phyloP scores from a whole-genome alignment of 2,888 invertebrate species.

The Oxytorus armatus region DNA sequence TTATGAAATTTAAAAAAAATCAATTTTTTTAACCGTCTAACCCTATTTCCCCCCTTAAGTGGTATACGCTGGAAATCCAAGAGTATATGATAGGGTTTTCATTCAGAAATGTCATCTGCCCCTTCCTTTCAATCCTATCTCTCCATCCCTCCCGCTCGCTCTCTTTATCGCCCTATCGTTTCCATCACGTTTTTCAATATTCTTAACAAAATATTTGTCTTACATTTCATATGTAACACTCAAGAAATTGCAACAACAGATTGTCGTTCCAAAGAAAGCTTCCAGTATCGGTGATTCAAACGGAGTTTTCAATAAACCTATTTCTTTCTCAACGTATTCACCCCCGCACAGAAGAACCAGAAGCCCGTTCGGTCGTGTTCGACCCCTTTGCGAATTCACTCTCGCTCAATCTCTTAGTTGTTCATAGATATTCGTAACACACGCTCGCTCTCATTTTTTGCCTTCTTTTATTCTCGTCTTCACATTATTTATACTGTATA shows the following conservation, averaged over 20 bases:
- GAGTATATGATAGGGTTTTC: too few species aligned
- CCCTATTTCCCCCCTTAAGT: too few species aligned
- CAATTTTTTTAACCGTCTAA: too few species aligned
- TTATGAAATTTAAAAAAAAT: too few species aligned
- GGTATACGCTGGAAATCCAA: too few species aligned
- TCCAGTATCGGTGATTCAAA: background rate
- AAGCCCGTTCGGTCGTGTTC: constrained; percentile 40
- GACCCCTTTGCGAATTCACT: constrained; percentile 31
- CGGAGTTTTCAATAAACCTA: constrained; percentile 44
- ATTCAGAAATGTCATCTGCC: too few species aligned
- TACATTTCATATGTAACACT: background rate
- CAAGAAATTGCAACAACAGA: constrained; percentile 25
- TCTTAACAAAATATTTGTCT: constrained; percentile 16
- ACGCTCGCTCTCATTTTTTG: background rate
- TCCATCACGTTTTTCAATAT: constrained; percentile 15
- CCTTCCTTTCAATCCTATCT: too few species aligned
- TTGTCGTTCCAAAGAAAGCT: constrained; percentile 4
- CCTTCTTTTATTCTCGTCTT: background rate
- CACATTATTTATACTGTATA: constrained; percentile 10
- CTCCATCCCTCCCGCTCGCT: background rate
- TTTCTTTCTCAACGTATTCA: constrained; percentile 21
- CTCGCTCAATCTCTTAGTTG: background rate
- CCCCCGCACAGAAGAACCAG: background rate
- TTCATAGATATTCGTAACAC: background rate
- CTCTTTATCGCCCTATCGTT: background rate